Evolutionary conservation across 2,797 vertebrate species (phyloP).

Genomic region (Anabacerthia variegaticeps): DNA sequence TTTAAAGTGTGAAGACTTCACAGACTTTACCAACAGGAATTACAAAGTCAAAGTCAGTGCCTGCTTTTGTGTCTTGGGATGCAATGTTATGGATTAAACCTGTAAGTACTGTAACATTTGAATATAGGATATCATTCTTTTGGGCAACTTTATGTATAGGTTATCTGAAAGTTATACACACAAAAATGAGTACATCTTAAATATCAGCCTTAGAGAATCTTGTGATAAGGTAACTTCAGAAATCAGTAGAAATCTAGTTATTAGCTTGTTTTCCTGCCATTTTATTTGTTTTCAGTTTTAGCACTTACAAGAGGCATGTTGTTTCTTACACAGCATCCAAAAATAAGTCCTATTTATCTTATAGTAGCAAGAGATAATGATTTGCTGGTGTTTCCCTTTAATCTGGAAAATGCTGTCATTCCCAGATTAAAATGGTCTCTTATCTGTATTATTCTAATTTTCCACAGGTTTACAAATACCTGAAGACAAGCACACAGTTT

Average conservation of each 20-base stretch:
- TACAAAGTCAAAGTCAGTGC: neutral
- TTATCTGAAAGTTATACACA: neutral
- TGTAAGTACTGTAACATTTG: neutral
- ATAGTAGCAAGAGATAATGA: neutral
- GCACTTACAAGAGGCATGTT: neutral
- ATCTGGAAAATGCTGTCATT: neutral
- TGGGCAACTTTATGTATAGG: neutral
- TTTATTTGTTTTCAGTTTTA: neutral
- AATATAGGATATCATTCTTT: neutral
- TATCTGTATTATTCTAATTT: neutral
- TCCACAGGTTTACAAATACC: neutral
- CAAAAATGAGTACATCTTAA: neutral
- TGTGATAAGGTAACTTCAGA: neutral
- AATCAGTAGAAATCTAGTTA: neutral
- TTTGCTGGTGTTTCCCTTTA: neutral
- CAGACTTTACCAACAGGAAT: neutral
- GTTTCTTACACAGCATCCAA: neutral
- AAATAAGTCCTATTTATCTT: neutral
- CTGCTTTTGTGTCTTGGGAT: neutral
- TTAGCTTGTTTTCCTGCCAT: neutral
- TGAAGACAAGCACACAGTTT: neutral
- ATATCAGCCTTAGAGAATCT: neutral
- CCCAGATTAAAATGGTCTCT: neutral
- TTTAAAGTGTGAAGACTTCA: neutral
- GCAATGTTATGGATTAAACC: neutral